Evolutionary conservation across 2,797 vertebrate genomes (phyloP).

Genomic region (Syngnathus acus): DNA sequence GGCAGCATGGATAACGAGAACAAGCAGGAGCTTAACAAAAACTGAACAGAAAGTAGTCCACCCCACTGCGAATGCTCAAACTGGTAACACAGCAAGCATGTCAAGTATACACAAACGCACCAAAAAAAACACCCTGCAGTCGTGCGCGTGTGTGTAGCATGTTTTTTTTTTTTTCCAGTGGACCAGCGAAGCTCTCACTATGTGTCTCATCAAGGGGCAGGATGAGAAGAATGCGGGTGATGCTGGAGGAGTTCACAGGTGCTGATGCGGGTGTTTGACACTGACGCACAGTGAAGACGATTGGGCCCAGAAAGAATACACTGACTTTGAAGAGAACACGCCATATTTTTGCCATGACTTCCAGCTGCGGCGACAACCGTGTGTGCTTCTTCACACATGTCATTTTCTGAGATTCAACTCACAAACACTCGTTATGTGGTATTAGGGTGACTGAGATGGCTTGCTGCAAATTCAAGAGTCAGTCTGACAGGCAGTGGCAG

Average conservation of each 20-base stretch:
- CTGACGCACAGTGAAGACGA: neutral
- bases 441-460: neutral
- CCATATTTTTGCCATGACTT: neutral
- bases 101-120: neutral
- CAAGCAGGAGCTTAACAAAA: no score
- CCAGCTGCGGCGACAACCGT: neutral
- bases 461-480: neutral
- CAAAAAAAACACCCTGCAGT: neutral
- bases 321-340: neutral
- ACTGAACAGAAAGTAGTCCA: neutral
- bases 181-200: neutral
- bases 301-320: neutral
- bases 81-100: neutral
- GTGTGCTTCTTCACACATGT: neutral
- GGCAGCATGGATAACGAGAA: neutral
- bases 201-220: neutral
- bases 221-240: neutral
- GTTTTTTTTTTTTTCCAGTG: neutral
- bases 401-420: neutral
- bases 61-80: neutral
- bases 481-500: neutral
- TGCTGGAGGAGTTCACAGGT: conserved; percentile 1
- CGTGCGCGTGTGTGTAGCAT: neutral
- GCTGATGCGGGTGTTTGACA: neutral
- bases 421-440: neutral